Percentiles rank a stretch among this genome's conserved stretches.
Evolutionary conservation across 2,797 vertebrate genomes (phyloP).

Genomic region (Momotus momota): DNA sequence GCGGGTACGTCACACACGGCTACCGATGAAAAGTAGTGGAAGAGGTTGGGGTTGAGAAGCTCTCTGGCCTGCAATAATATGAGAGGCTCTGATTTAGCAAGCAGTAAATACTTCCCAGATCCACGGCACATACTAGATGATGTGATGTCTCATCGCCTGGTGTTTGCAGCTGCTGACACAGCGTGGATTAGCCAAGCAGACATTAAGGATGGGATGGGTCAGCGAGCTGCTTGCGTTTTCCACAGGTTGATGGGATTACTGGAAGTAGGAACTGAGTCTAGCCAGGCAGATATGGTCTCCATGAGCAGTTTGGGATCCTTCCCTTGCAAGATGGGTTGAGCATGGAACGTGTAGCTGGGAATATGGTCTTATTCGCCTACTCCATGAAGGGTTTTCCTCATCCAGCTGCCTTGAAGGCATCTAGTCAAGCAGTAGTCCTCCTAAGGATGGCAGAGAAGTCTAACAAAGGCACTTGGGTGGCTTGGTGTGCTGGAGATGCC

Average conservation of each 20-base stretch:
- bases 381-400: background rate
- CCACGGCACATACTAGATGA: background rate
- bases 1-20: background rate
- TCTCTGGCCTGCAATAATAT: background rate
- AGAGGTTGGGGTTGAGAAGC: background rate
- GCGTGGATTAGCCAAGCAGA: background rate
- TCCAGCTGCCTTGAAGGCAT: background rate
- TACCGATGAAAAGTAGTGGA: background rate
- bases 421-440: background rate
- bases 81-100: background rate
- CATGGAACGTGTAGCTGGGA: background rate
- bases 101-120: background rate
- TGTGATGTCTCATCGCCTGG: rapidly evolving
- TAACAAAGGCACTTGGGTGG: background rate
- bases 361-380: background rate
- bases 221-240: background rate
- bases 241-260: background rate
- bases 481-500: background rate
- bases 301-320: background rate
- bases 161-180: background rate
- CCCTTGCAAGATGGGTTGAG: background rate
- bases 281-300: background rate
- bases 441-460: background rate
- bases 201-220: background rate
- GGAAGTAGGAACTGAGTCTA: background rate